Evolutionary conservation across 1,140 invertebrate species (phyloP).

Genomic region (Penaeus japonicus): DNA sequence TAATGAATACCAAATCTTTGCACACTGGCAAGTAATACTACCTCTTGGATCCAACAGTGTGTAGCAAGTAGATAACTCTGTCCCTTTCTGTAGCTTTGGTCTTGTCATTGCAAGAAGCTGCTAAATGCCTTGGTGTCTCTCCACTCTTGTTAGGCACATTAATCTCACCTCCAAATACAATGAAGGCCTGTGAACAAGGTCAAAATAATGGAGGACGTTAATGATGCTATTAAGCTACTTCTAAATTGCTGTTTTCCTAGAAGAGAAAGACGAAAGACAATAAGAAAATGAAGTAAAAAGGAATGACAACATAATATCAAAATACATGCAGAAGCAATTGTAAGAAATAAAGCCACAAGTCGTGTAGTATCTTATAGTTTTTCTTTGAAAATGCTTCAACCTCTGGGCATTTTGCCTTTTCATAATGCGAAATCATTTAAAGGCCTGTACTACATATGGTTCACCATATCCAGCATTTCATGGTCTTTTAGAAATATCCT

Average conservation of each 20-base stretch:
- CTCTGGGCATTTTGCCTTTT: no score
- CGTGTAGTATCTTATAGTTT: no score
- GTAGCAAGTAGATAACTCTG: constrained; percentile 81
- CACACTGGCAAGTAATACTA: constrained; percentile 65
- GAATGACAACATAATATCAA: no score
- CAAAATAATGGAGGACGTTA: background rate
- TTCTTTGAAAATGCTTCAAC: no score
- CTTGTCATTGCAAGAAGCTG: constrained; percentile 64
- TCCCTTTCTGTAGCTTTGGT: constrained; percentile 60
- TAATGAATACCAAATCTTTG: background rate
- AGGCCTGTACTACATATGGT: background rate
- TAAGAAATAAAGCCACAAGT: no score
- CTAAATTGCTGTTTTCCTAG: no score
- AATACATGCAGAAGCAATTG: no score
- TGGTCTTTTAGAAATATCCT: background rate
- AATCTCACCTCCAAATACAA: constrained; percentile 74
- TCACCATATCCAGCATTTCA: background rate
- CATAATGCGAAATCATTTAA: no score
- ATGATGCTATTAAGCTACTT: no score
- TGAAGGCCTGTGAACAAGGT: constrained; percentile 65
- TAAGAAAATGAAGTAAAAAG: no score
- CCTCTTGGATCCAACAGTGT: constrained; percentile 83
- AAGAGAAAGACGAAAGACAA: no score
- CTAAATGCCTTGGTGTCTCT: constrained; percentile 74
- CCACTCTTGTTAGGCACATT: constrained; percentile 74